Conservation (phyloP, 1,140 invertebrate species). For the Monochamus saltuarius region DNA sequence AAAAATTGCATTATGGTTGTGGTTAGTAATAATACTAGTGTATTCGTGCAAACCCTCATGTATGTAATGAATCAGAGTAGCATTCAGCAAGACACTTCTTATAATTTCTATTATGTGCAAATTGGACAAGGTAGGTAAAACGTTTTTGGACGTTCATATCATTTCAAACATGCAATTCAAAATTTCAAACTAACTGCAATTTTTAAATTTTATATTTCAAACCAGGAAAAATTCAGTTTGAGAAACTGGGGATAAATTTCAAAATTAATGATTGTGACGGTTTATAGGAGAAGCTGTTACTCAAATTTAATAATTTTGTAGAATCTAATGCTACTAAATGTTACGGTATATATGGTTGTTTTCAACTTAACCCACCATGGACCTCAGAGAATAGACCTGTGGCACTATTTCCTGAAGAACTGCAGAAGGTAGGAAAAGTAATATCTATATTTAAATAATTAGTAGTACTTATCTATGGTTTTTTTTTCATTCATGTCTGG, state of each 20-base stretch:
- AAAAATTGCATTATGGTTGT: conserved; percentile 10
- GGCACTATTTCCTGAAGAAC: conserved; percentile 71
- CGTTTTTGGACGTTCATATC: neutral
- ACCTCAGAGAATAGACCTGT: conserved; percentile 73
- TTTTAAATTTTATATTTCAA: too few relatives aligned
- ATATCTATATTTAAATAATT: too few relatives aligned
- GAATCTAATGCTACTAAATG: conserved; percentile 59
- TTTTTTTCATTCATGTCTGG: too few relatives aligned
- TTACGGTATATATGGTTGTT: conserved; percentile 80
- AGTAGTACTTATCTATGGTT: too few relatives aligned
- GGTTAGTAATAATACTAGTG: conserved; percentile 19
- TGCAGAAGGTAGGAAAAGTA: conserved; percentile 54
- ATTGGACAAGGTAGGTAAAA: conserved; percentile 46
- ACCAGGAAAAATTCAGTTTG: too few relatives aligned
- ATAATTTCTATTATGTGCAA: conserved; percentile 47
- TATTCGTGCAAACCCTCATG: conserved; percentile 41
- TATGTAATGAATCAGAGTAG: conserved; percentile 47
- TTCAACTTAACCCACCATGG: conserved; percentile 79
- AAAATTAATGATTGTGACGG: too few relatives aligned
- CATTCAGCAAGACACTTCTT: conserved; percentile 43
- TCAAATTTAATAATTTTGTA: conserved; percentile 30
- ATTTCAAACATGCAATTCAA: too few relatives aligned
- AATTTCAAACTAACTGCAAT: too few relatives aligned
- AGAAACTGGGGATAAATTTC: too few relatives aligned
- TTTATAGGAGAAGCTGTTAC: too few relatives aligned